Evolutionary conservation across 2,888 invertebrate species (phyloP).

Genomic region (Rhopalosiphum nymphaeae): DNA sequence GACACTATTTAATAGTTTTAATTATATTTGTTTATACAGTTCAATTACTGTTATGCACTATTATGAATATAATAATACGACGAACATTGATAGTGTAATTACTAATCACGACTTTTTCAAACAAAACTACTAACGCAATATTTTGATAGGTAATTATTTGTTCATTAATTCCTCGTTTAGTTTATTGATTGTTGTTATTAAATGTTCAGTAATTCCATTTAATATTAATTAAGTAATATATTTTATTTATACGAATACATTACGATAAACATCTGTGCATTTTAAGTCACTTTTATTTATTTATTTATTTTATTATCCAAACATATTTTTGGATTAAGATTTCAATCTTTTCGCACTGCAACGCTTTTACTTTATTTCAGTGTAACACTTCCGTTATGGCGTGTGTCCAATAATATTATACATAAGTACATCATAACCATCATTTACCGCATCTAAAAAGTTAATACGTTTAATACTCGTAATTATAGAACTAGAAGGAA

Average conservation of each 20-base stretch:
- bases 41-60: background rate
- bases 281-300: background rate
- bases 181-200: background rate
- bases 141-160: background rate
- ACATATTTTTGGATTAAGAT: background rate
- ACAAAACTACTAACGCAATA: background rate
- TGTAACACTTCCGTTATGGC: background rate
- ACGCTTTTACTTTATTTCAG: conserved; percentile 19
- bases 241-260: background rate
- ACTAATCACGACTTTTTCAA: background rate
- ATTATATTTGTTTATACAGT: background rate
- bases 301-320: background rate
- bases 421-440: background rate
- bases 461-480: background rate
- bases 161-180: background rate
- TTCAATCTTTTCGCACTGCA: background rate
- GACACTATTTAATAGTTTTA: background rate
- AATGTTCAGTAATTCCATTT: background rate
- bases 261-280: background rate
- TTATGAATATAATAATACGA: background rate
- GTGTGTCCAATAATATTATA: background rate
- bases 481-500: background rate
- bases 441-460: background rate
- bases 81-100: background rate
- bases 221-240: background rate